Conservation (phyloP, 2,797 vertebrate species). For the Micropoecilia bifurca region DNA sequence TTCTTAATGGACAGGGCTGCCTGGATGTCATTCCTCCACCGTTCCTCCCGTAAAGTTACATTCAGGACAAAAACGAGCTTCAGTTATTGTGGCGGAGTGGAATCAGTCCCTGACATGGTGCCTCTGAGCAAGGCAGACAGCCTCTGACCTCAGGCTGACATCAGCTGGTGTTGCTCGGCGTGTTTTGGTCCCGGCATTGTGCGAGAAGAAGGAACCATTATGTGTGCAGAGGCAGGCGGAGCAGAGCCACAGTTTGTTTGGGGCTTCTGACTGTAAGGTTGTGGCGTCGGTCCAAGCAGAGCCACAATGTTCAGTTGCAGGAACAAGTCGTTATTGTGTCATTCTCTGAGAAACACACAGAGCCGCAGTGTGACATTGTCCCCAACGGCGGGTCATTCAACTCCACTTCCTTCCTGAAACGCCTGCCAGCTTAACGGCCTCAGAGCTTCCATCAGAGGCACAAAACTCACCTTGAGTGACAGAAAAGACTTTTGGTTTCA, state of each 20-base stretch:
- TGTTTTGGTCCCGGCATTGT: conserved; percentile 46
- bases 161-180: conserved; percentile 49
- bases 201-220: conserved; percentile 57
- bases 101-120: conserved; percentile 33
- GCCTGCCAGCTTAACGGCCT: conserved; percentile 16
- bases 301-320: conserved; percentile 52
- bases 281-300: conserved; percentile 53
- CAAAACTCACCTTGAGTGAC: neutral
- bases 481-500: neutral
- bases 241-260: conserved; percentile 58
- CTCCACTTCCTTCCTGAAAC: conserved; percentile 53
- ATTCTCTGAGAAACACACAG: conserved; percentile 54
- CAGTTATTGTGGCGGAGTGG: conserved; percentile 36
- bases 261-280: conserved; percentile 42
- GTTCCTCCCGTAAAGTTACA: conserved; percentile 38
- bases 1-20: conserved; percentile 31
- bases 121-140: conserved; percentile 57
- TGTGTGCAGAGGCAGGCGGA: conserved; percentile 34
- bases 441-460: neutral
- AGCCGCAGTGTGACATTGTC: conserved; percentile 60
- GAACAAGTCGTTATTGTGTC: conserved; percentile 78
- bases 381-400: conserved; percentile 57
- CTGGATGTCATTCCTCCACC: conserved; percentile 41
- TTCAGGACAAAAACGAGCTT: neutral
- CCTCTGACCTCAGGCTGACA: conserved; percentile 33